phyloP scores from a whole-genome alignment of 1,140 invertebrate genomes.

The Myzus persicae region DNA sequence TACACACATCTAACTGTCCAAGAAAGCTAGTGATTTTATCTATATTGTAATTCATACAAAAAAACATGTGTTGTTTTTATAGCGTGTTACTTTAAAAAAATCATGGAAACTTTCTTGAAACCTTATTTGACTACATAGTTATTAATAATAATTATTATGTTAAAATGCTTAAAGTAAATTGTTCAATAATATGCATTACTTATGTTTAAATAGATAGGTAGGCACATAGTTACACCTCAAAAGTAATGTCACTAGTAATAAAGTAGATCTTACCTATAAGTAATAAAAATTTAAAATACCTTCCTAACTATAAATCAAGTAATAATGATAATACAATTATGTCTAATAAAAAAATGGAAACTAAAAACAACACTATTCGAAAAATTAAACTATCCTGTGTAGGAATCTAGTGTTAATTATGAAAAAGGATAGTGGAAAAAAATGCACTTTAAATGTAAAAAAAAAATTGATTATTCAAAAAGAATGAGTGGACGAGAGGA shows the following conservation, averaged over 20 bases:
- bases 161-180: neutral
- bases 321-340: neutral
- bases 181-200: neutral
- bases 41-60: neutral
- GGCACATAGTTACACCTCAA: too few relatives aligned
- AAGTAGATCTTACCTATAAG: neutral
- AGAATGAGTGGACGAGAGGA: neutral
- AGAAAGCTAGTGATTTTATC: neutral
- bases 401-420: neutral
- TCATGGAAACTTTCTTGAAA: neutral
- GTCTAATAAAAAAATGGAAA: neutral
- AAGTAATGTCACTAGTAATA: too few relatives aligned
- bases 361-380: neutral
- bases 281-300: neutral
- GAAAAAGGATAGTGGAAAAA: neutral
- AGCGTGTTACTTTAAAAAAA: neutral
- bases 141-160: neutral
- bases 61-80: neutral
- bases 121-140: neutral
- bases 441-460: neutral
- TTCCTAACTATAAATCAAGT: neutral
- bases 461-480: neutral
- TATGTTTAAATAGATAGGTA: too few relatives aligned
- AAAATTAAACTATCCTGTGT: neutral
- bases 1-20: too few relatives aligned